Evolutionary conservation across 2,888 invertebrate genomes (phyloP), one percentile per base, ranked within the genome.

Genomic region (Alloscopus bannaensis): DNA sequence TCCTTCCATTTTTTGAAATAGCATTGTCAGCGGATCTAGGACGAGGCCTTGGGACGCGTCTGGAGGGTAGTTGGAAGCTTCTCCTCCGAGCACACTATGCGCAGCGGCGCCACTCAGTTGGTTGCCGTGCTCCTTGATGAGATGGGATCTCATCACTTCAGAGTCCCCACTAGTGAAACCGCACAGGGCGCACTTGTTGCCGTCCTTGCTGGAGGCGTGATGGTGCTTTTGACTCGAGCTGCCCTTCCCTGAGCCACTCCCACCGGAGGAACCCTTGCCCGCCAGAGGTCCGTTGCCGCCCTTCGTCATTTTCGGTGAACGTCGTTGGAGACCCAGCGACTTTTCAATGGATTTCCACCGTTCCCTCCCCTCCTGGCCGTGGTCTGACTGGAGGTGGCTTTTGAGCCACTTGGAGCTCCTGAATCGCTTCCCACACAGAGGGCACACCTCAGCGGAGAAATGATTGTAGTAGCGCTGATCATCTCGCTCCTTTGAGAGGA

Each of bases 321-420:
- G 72, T 57, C 79, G 24, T 50, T 76, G 75, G 6, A 77, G 64
- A 40, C 40, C 80, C 29, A 77, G 50, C 13, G 82, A 75, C 60
- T 84, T 89, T 84, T 92, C 91, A 50, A 91, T 87, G 84, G 91
- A 91, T 59, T 92, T 86, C 91, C 91, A 91, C 84, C 91, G 91
- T 29, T 92, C 92, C 29, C 90, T 89, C 1, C 92, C 92, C 24
- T 89, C 89, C 86, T 92, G 91, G 1, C 95, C 95, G 87, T 97
- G 97, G 86, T 97, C 96, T 66, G 94, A 93, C 84, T 95, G 90
- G 79, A 97, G 88, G 88, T 97, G 97, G 0, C 94, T 94, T 84
- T 95, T 94, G 83, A 97, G 89, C 91, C 96, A 96, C 81, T 96
- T 95, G 18, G 94, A 92, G 81, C 95, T 96, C 59, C 96, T 92